These are phyloP conservation scores for Puffinus mauretanicus DNA, from an alignment of 2,113 vertebrate species.

Conservation along the genomic window DNA sequence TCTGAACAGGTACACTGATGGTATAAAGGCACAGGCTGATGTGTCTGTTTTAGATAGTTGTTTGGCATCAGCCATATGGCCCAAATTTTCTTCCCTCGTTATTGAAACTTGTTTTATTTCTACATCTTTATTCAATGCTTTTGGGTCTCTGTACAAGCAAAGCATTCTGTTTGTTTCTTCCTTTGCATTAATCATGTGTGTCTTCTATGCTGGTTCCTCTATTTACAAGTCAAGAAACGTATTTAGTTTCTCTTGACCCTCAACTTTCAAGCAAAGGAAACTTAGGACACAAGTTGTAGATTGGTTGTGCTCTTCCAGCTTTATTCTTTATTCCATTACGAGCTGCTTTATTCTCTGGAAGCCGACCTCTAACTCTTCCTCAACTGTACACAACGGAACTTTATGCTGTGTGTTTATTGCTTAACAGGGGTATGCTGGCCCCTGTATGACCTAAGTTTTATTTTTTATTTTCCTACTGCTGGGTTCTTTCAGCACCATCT, in stretches of 20 bases:
- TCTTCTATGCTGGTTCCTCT: background rate
- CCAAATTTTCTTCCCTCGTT: background rate
- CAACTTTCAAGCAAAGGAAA: background rate
- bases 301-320: background rate
- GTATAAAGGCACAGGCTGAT: background rate
- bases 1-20: background rate
- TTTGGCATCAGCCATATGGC: background rate
- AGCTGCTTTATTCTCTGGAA: background rate
- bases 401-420: background rate
- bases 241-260: background rate
- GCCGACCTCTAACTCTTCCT: rapidly evolving
- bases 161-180: background rate
- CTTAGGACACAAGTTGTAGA: background rate
- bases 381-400: background rate
- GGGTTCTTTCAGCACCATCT: background rate
- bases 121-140: background rate
- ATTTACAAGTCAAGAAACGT: background rate
- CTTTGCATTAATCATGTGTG: background rate
- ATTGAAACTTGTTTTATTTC: background rate
- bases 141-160: background rate
- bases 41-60: background rate
- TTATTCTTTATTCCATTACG: background rate
- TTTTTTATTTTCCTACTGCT: background rate
- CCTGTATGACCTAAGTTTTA: background rate
- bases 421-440: background rate